These are phyloP conservation scores for Prionace glauca DNA, from an alignment of 2,797 vertebrate genomes.

Conservation along the genomic window DNA sequence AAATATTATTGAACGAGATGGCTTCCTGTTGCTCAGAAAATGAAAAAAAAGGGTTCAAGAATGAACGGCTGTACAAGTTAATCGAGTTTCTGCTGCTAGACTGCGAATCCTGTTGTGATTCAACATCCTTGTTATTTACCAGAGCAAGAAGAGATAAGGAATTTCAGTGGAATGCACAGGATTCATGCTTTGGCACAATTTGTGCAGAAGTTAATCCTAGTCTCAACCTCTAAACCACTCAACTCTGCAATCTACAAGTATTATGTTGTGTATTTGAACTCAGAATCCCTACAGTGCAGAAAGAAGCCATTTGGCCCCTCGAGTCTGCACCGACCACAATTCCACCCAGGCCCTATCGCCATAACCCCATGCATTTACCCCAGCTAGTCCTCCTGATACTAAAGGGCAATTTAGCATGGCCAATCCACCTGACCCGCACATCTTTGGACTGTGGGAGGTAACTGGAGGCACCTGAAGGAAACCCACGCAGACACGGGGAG, in stretches of 20 bases:
- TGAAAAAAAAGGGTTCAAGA: neutral
- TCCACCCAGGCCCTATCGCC: no score
- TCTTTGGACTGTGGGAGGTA: no score
- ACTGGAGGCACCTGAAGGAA: no score
- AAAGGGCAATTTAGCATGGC: no score
- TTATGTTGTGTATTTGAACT: neutral
- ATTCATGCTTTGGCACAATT: neutral
- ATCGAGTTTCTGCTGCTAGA: neutral
- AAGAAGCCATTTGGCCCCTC: no score
- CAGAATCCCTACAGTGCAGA: no score
- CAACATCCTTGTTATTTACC: neutral
- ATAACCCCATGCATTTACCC: no score
- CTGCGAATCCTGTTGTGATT: neutral
- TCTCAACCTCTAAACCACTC: neutral
- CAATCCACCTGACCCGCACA: no score
- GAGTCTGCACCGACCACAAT: no score
- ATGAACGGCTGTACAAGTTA: neutral
- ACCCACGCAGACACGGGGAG: no score
- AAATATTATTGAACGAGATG: constrained; percentile 22
- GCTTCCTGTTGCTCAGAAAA: neutral
- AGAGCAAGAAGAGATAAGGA: neutral
- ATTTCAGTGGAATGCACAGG: neutral
- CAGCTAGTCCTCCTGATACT: no score
- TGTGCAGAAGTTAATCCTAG: neutral
- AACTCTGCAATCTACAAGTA: neutral